Base-by-base conservation (phyloP, 2,797 vertebrate genomes). In the Rhyacichthys aspro region DNA sequence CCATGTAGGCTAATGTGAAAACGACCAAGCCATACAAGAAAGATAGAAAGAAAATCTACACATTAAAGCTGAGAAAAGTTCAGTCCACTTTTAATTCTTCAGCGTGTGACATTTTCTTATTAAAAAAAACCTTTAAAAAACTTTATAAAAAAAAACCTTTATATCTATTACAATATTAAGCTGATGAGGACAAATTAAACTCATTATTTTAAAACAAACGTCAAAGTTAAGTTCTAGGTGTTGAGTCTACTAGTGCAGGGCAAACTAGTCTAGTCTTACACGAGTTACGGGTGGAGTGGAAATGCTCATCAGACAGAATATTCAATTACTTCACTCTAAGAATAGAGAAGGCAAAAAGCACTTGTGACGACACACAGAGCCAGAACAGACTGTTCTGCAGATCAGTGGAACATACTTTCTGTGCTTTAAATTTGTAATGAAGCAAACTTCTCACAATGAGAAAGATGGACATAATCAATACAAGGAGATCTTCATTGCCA, bases 251-350 rank as follows among this genome's bases (percentile, higher is more conserved):
- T 73, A 63, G 43, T 47, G 56, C 62, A 44, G 66, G 54, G 62
- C 17, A 47, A 53, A 68, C 15, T n/a, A 42, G 19, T 42, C 38
- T n/a, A n/a, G 64, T 77, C 28, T 63, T 56, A 46, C 28, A 60
- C 43, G 57, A 46, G 72, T 69, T 46, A 54, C 48, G 64, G 57
- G 70, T 53, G 52, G 64, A 60, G 38, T 43, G 67, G 68, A 72
- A 28, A 67, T 48, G 59, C 57, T 36, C 57, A 77, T 79, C 82
- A 78, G 77, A 73, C 14, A n/a, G 58, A 72, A 84, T 84, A 91
- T 92, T 90, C 76, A 78, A 53, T 92, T 91, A 86, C 90, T 73
- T 56, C 72, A 63, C 81, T 79, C 90, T 77, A 90, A 89, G 85
- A 91, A 91, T 91, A 91, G 90, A 80, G 67, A 74, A 58, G 36